Conservation (phyloP, 2,797 vertebrate species). For the Vespertilio murinus region DNA sequence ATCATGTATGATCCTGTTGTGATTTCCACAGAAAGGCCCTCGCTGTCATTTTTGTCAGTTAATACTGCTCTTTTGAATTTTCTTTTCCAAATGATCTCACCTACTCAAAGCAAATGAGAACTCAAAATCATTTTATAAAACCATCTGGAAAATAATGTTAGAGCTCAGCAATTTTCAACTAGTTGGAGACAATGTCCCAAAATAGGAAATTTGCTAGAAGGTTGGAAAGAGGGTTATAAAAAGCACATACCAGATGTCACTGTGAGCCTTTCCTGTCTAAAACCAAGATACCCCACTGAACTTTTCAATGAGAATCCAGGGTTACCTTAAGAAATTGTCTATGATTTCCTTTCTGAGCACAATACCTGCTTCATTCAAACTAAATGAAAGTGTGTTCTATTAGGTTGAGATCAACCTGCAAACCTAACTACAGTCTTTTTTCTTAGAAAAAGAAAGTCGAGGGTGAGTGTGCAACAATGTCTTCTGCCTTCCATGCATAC, state of each 20-base stretch:
- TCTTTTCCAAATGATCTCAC: constrained; percentile 25
- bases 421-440: background rate
- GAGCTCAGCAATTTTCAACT: background rate
- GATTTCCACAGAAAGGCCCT: background rate
- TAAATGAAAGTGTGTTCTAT: background rate
- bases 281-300: background rate
- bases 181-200: background rate
- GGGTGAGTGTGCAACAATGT: background rate
- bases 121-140: constrained; percentile 16
- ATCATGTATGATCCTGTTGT: background rate
- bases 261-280: background rate
- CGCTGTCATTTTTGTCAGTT: background rate
- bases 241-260: background rate
- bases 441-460: background rate
- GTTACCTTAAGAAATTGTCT: background rate
- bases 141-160: background rate
- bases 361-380: background rate
- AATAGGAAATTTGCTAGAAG: constrained; percentile 1
- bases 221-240: background rate
- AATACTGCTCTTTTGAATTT: background rate
- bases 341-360: background rate
- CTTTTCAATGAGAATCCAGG: background rate
- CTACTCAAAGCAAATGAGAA: constrained; percentile 16
- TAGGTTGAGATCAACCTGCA: background rate
- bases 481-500: background rate